Base-by-base conservation (phyloP, 2,888 invertebrate species). In the Tetramorium bicarinatum region DNA sequence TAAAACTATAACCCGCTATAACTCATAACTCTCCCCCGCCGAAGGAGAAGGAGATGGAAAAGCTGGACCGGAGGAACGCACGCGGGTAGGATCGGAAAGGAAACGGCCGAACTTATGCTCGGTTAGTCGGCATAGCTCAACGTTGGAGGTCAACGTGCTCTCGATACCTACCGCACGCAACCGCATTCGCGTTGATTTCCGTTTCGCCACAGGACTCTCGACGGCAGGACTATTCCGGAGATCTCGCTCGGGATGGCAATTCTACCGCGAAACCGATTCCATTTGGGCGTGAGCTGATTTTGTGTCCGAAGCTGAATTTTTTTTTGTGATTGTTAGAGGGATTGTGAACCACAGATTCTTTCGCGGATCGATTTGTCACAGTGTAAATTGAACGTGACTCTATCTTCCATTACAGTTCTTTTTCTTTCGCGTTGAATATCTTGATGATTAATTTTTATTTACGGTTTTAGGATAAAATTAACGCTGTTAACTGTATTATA, bases 1-100 rank as follows among this genome's bases (percentile, higher is more conserved):
- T 92, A 90, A 92, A 93, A 93, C 93, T 91, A 91, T 93, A 92
- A 92, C 91, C 87, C 86, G 86, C 86, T 67, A 67, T 67, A 67
- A 67, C 66, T 91, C 90, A 90, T 92, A 92, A 91, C 89, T 92
- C 90, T 87, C 84, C 85, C 85, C 83, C 84, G 64, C 3, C 77
- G 71, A 76, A 75, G 77, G 56, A 52, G 56, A 54, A 64, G 61
- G 49, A 75, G 82, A 44, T 15, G 69, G 81, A 82, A 79, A 82
- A 87, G 82, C 79, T 56, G 54, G 81, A 72, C 82, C 69, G 34
- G 76, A 84, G 76, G 66, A 82, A 81, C 69, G 62, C 82, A 25
- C n/a, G n/a, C n/a, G 59, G 29, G 52, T 66, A 66, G 75, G 71
- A 71, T 66, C 64, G 29, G 47, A 54, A 67, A 49, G 79, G 77